phyloP scores from a whole-genome alignment of 2,113 vertebrate species.

The Opisthocomus hoazin region DNA sequence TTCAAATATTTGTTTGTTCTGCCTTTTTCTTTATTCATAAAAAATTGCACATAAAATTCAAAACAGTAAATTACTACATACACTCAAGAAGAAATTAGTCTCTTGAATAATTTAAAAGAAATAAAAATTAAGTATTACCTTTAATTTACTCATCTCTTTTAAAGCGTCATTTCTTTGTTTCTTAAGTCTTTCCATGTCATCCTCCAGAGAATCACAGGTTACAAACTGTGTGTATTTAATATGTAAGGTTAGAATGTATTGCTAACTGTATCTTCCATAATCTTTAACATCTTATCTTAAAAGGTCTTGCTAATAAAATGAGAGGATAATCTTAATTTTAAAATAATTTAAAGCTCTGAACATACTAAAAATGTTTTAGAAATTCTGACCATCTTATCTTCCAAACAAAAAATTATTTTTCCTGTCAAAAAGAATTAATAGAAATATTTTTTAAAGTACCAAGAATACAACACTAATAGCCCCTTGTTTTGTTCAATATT shows the following conservation, averaged over 20 bases:
- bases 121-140: constrained; percentile 71
- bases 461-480: background rate
- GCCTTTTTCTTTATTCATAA: background rate
- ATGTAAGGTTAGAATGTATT: background rate
- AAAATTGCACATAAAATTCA: background rate
- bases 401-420: background rate
- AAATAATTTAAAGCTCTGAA: background rate
- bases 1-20: background rate
- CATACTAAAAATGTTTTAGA: background rate
- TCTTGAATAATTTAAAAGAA: background rate
- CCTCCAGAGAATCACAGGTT: constrained; percentile 74
- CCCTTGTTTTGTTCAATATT: background rate
- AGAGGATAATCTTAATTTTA: background rate
- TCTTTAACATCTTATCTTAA: background rate
- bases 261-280: background rate
- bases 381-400: background rate
- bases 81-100: background rate
- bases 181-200: constrained; percentile 79
- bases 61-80: background rate
- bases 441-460: background rate
- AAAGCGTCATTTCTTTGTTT: constrained; percentile 83
- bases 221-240: constrained; percentile 64
- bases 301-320: background rate
- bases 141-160: constrained; percentile 79
- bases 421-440: background rate